Evolutionary conservation across 2,113 vertebrate species (phyloP), one percentile per base, ranked within the genome.

Genomic region (Oryzias javanicus): DNA sequence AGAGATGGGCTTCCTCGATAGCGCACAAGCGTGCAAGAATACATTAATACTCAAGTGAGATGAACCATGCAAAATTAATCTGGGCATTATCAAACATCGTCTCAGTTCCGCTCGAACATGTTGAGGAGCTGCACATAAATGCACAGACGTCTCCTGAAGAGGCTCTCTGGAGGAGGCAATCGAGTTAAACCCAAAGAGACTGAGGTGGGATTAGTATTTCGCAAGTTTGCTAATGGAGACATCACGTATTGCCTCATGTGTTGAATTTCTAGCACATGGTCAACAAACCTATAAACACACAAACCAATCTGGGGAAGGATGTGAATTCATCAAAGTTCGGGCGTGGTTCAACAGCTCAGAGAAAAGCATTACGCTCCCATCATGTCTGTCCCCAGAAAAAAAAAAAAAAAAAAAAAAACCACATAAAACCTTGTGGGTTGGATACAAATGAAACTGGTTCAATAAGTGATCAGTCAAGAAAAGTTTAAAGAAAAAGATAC

Each of bases 61-160:
- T 55, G 79, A 79, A 49, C 44, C 74, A 80, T 85, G 78, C 79
- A 86, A 86, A 84, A 85, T 84, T 87, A 88, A 86, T 81, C 78
- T 81, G 63, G 72, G 78, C 68, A 72, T 84, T 82, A 86, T 81
- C 79, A 84, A 72, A 88, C 76, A 80, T 82, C 64, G 71, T 74
- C 80, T 74, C 65, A 63, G 64, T 78, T 75, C 61, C 67, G 75
- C 60, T 79, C 83, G 42, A 50, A 47, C 64, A 67, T 55, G 69
- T 53, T 25, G 52, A 64, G 62, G 42, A 72, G 64, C 66, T 63
- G 60, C 53, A 60, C 0, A n/a, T 67, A 75, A 68, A 71, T 42
- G 52, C 45, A 49, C 35, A 44, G 62, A 52, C 24, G 19, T n/a
- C 24, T 55, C 41, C 71, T 70, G 50, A 69, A 74, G 78, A 68